Base-by-base conservation (phyloP, 2,797 vertebrate species). In the Echeneis naucrates region DNA sequence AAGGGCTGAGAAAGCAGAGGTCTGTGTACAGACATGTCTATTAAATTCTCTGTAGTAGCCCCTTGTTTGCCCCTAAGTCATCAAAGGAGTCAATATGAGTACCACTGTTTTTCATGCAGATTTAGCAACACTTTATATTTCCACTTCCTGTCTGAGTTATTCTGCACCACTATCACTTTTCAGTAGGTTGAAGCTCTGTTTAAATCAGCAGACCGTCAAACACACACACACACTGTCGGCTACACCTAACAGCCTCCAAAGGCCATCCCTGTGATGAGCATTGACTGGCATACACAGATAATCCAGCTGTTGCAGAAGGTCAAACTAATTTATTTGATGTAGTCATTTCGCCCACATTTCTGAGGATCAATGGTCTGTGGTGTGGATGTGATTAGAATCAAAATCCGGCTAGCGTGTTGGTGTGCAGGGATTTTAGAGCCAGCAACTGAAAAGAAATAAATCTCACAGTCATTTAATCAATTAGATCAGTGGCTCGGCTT, bases 181-280 rank as follows among this genome's bases (percentile, higher is more conserved):
- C n/a, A n/a, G n/a, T n/a, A n/a, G n/a, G n/a, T n/a, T n/a, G n/a
- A n/a, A n/a, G n/a, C n/a, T n/a, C n/a, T n/a, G n/a, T 83, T 53
- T 73, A 53, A 75, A 76, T 83, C 77, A 77, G 52, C 38, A 50
- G n/a, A n/a, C n/a, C n/a, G n/a, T n/a, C 66, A 33, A 8, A 23
- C 62, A 62, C 58, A 47, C 53, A 40, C 45, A 68, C 51, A 30
- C 52, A 37, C 8, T 14, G 51, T n/a, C 8, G 40, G 40, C 40
- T 44, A 37, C 52, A 76, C 67, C 72, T 52, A 58, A 59, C 72
- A 64, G 74, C 69, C 68, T 81, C 65, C 38, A 54, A 77, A 75
- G 52, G 81, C 89, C 90, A 92, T 91, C 82, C 81, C 50, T 37
- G 66, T 86, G 87, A 90, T 90, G 87, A 87, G 83, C 79, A 86